These are phyloP conservation scores for Aproaerema taeniolella DNA, from an alignment of 2,888 invertebrate species.

Conservation along the genomic window DNA sequence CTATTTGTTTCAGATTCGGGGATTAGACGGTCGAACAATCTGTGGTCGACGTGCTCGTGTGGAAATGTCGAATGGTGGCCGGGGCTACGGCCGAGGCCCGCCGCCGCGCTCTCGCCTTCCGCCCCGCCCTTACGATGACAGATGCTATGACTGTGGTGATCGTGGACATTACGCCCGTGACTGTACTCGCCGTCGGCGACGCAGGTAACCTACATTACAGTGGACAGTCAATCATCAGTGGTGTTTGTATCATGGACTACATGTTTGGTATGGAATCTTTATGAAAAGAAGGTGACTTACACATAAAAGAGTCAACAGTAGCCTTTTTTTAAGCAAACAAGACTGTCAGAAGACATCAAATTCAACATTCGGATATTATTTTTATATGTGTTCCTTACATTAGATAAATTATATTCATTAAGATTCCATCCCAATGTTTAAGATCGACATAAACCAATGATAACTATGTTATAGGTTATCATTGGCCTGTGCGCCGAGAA, in stretches of 20 bases:
- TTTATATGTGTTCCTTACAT: background rate
- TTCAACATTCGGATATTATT: too few species aligned
- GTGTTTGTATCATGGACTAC: slow-evolving; percentile 22
- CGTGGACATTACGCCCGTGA: slow-evolving; percentile 96
- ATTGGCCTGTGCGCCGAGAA: slow-evolving; percentile 78
- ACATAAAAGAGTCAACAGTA: background rate
- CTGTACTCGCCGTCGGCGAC: slow-evolving; percentile 85
- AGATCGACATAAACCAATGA: slow-evolving; percentile 72
- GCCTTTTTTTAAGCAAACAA: background rate
- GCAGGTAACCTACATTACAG: too few species aligned
- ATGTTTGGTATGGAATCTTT: slow-evolving; percentile 48
- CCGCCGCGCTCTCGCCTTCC: slow-evolving; percentile 78
- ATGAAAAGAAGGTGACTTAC: slow-evolving; percentile 13
- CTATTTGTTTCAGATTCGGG: slow-evolving; percentile 54
- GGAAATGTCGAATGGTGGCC: slow-evolving; percentile 93
- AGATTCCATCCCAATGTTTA: slow-evolving; percentile 61
- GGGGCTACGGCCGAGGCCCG: slow-evolving; percentile 76
- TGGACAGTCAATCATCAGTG: slow-evolving; percentile 1
- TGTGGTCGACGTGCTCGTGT: slow-evolving; percentile 94
- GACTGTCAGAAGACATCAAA: too few species aligned
- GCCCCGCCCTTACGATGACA: slow-evolving; percentile 93
- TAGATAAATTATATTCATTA: slow-evolving; percentile 22
- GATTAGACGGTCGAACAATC: slow-evolving; percentile 87
- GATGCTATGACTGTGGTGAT: slow-evolving; percentile 96
- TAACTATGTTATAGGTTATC: slow-evolving; percentile 79